Conservation (phyloP, 1,140 invertebrate genomes). For the Plodia interpunctella region DNA sequence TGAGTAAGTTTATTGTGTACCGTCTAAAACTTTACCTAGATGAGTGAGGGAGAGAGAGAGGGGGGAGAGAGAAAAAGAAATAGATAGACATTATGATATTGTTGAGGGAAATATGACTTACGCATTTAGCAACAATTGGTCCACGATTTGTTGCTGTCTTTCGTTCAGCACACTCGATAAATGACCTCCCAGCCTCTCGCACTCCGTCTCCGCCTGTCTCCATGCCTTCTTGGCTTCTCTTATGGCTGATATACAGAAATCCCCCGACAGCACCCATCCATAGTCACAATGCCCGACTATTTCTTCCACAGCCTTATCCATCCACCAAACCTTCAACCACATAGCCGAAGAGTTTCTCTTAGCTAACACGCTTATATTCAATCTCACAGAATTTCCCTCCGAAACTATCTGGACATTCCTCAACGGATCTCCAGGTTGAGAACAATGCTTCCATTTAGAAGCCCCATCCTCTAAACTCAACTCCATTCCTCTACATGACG, state of each 20-base stretch:
- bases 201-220: conserved; percentile 81
- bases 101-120: conserved; percentile 57
- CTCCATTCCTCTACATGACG: conserved; percentile 74
- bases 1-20: no score
- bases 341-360: conserved; percentile 57
- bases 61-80: no score
- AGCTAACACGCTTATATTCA: conserved; percentile 63
- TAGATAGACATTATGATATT: no score
- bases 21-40: no score
- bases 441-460: conserved; percentile 78
- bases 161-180: conserved; percentile 81
- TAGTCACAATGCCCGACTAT: conserved; percentile 79
- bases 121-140: conserved; percentile 80
- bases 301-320: conserved; percentile 75
- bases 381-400: conserved; percentile 73
- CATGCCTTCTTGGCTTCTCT: conserved; percentile 78
- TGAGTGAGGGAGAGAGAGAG: no score
- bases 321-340: conserved; percentile 74
- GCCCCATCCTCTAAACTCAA: conserved; percentile 76
- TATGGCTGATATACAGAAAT: conserved; percentile 80
- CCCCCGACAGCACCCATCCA: conserved; percentile 79
- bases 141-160: conserved; percentile 78
- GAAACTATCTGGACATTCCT: conserved; percentile 78
- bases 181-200: conserved; percentile 80
- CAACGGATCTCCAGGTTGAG: conserved; percentile 73